Percentiles rank a stretch among this genome's conserved stretches.
These are phyloP conservation scores for Drosophila quinaria DNA, from an alignment of 2,888 invertebrate genomes.

Conservation along the genomic window DNA sequence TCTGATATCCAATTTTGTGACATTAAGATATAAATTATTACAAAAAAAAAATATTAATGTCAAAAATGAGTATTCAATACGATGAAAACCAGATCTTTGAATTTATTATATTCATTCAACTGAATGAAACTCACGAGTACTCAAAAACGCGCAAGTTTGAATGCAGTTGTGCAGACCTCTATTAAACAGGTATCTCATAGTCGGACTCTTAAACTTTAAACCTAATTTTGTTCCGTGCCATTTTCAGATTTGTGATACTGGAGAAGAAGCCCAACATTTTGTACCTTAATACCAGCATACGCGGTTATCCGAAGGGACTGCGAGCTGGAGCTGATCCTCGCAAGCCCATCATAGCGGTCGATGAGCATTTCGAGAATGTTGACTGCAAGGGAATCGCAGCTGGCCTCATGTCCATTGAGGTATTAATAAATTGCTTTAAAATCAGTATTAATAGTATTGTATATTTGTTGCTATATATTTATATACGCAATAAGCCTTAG, in stretches of 20 bases:
- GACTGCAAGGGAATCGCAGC: conserved; percentile 90
- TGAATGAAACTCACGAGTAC: too few relatives aligned
- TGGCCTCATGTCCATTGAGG: conserved; percentile 88
- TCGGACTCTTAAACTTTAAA: too few relatives aligned
- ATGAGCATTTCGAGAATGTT: conserved; percentile 91
- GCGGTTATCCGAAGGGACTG: conserved; percentile 94
- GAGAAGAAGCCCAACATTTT: conserved; percentile 91
- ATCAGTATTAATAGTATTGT: conserved; percentile 32
- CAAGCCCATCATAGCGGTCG: conserved; percentile 90
- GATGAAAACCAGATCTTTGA: too few relatives aligned
- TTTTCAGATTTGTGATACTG: conserved; percentile 87
- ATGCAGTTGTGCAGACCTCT: too few relatives aligned
- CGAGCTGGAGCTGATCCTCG: conserved; percentile 93
- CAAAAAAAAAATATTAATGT: too few relatives aligned
- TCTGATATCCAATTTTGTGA: too few relatives aligned
- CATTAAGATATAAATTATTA: too few relatives aligned
- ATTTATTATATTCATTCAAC: too few relatives aligned
- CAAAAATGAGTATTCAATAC: too few relatives aligned
- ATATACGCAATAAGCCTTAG: conserved; percentile 65
- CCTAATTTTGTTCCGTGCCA: not conserved
- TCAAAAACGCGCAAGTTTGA: too few relatives aligned
- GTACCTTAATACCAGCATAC: conserved; percentile 93
- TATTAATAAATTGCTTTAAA: conserved; percentile 68
- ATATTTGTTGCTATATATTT: conserved; percentile 63
- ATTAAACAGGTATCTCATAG: too few relatives aligned